Evolutionary conservation across 2,888 invertebrate species (phyloP), one percentile per base, ranked within the genome.

Genomic region (Drosophila kuntzei): DNA sequence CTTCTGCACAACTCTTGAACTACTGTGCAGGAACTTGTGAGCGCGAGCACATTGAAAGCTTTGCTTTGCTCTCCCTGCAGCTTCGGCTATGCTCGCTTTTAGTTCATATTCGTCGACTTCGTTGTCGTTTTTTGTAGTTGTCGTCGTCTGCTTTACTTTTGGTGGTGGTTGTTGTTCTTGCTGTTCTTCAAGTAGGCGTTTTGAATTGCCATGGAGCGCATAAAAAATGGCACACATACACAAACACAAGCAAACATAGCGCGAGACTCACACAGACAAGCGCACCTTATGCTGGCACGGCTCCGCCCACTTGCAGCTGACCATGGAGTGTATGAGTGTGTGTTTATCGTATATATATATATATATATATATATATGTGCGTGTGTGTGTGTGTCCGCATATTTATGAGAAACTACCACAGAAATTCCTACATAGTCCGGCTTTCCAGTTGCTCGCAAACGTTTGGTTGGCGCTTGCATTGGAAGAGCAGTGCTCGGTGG

Each of bases 271-370:
- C 59, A 80, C 57, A 83, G 47, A 71, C 72, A 65, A 58, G 55
- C 67, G 71, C 83, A 90, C 83, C 88, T 90, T 80, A 87, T 77
- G 74, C 78, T 78, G 61, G 27, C 72, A 76, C 90, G 86, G 89
- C 91, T 92, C 91, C 91, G 92, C 91, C 91, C 91, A 90, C 90
- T 90, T 90, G 82, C 80, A 87, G 89, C 87, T 79, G 76, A 67
- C 69, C 74, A 73, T 61, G 75, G 67, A 11, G 25, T 68, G 44
- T 64, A 25, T 67, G 44, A 14, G 25, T 58, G 36, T 66, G 7
- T 50, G 49, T 54, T 8, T 44, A 46, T 57, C 16, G 39, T 54
- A 37, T 55, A 1, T 25, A 6, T 6, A 4, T 25, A 6, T 25
- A 29, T 64, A 37, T 55, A 1, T 25, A 6, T 6, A 4, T 25